Base-by-base conservation (phyloP, 2,797 vertebrate species). In the Channallabes apus region DNA sequence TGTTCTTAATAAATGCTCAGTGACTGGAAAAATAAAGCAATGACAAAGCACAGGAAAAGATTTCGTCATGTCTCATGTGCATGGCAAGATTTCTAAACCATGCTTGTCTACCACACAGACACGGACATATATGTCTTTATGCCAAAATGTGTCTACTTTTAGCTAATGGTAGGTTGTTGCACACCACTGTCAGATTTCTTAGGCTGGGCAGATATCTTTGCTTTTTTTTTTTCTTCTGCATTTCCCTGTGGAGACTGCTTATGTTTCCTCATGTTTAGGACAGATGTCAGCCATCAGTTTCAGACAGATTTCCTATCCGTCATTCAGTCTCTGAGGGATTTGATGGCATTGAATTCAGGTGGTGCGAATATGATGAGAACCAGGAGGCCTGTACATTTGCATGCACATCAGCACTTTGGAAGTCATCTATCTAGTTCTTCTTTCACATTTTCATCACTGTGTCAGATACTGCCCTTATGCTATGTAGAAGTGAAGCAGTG, bases 271-370 rank as follows among this genome's bases (percentile, higher is more conserved):
- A 22, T 32, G n/a, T 78, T 86, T 54, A 15, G 35, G 64, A 78
- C 72, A 77, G 80, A 86, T 86, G 85, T 54, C 64, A 65, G 69
- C 80, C 80, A 86, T 76, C 80, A 77, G 72, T 69, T 82, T 82
- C 72, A 82, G 84, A 77, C 58, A 77, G 35, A 51, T 77, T 78
- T 76, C n/a, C 14, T 67, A 24, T 58, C 46, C 59, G 51, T 78
- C 54, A 54, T 69, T 62, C 56, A 68, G 54, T 78, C 73, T 78
- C 32, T n/a, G 18, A 62, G 71, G 38, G 54, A 69, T 62, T 82
- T 54, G 41, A 29, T 58, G 32, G 41, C n/a, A 41, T 61, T 73
- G 58, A 15, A 67, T 54, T 29, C n/a, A 6, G 62, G 18, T 67
- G 79, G 29, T 67, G 9, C 1, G 15, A 6, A 27, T 81, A 24